Base-by-base conservation (phyloP, 53 echinoderm and acorn worm species). In the Crossaster papposus region DNA sequence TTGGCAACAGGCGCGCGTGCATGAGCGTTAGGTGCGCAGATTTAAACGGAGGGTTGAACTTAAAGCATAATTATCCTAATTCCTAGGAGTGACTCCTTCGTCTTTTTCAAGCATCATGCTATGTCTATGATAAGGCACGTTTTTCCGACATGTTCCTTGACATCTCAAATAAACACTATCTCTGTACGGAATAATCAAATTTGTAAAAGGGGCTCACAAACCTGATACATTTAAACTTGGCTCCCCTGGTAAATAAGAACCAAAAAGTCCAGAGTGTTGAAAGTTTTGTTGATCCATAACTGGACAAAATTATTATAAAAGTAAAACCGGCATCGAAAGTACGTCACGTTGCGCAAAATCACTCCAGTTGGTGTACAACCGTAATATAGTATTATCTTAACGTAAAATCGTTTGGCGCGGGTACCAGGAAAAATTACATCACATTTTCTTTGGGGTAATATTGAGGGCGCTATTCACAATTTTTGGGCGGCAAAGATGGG, bases 201-300 rank as follows among this genome's bases (percentile, higher is more conserved):
- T 44, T 14, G 32, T 36, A 6, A 13, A 54, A 23, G 14, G n/a
- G 54, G 30, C 7, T n/a, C 78, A 89, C 89, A 87, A 90, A 96
- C 96, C 96, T 79, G 96, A 90, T 55, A 96, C 90, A 82, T 78
- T 90, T 38, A 96, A 76, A 26, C 92, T 85, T 7, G 92, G 76
- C 24, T 92, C 91, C 35, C 81, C 91, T 29, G 91, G 75, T 24
- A 87, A 85, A 92, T 92, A 96, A 1, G 93, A 91, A 29, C 96
- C 96, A 85, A 96, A 95, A 37, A 96, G 51, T 14, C 96, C 93
- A 1, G 95, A 93, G 1, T 93, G 64, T 51, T 83, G 93, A 82
- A 89, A 86, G 68, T 90, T 89, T 77, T 92, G 89, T 94, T 96
- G 96, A 90, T 94, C 96, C 96, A 96, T 96, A 30, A 44, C 44